Evolutionary conservation across 2,113 vertebrate genomes (phyloP), one percentile per base, ranked within the genome.

Genomic region (Scartelaos histophorus): DNA sequence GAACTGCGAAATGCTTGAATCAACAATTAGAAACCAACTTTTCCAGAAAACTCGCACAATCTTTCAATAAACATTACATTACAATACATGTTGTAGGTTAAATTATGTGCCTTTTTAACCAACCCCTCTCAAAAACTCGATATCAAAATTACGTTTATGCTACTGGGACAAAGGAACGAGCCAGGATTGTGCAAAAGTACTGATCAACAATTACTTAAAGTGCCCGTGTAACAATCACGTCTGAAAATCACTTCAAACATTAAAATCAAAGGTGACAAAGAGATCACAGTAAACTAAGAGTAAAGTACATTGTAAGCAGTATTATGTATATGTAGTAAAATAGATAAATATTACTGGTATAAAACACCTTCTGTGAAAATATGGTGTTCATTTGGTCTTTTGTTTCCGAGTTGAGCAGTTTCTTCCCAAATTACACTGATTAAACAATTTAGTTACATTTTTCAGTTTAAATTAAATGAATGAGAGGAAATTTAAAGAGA

Each of bases 211-310:
- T 89, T 74, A 85, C 66, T 56, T 93, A 93, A 94, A 94, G 91
- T 93, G 93, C 93, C 84, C 73, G 84, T 87, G 89, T 90, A 91
- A 90, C 74, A 87, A 82, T 91, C 87, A 88, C 1, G 69, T 71
- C 71, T 80, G 21, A 56, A 67, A 71, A 53, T 38, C 70, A 64
- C 38, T 73, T 35, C 34, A 73, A 70, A 62, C 66, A 54, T 56
- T 3, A 51, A 62, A 84, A 67, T 51, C 10, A 72, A 81, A 76
- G 54, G 58, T 35, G 74, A 75, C 70, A 65, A 11, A 71, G 46
- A 35, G 35, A n/a, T 57, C 6, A 34, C 70, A 61, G 67, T 82
- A 81, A 84, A 83, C 83, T 83, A 83, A 29, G 43, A 34, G 29
- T 25, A 70, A 66, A 35, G 61, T 17, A 61, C 34, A 64, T 34